Conservation (phyloP, 2,797 vertebrate species). For the Artibeus lituratus region DNA sequence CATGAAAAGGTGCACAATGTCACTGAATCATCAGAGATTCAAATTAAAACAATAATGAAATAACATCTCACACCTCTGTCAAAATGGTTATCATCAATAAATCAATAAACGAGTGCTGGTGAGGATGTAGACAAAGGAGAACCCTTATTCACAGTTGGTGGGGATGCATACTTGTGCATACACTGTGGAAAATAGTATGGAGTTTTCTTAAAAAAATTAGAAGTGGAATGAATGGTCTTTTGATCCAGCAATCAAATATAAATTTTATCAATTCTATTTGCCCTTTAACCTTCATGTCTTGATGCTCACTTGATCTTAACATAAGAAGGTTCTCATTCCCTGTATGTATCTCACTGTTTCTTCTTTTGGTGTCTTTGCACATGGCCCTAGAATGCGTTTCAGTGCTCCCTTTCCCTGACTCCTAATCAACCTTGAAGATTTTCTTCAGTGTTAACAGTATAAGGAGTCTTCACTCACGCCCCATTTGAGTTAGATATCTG, state of each 20-base stretch:
- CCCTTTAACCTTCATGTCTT: not conserved
- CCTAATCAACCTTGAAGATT: not conserved
- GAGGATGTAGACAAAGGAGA: not conserved
- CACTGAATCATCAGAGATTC: not conserved
- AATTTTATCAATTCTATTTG: not conserved
- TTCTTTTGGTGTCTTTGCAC: not conserved
- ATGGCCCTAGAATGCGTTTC: not conserved
- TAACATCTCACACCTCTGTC: not conserved
- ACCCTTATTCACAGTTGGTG: not conserved
- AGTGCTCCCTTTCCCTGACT: not conserved
- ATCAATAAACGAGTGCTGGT: not conserved
- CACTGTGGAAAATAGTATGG: not conserved
- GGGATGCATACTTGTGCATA: not conserved
- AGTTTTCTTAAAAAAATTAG: no score
- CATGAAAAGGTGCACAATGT: not conserved
- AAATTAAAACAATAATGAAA: not conserved
- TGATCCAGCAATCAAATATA: not conserved
- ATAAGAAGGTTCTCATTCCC: not conserved
- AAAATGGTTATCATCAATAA: not conserved
- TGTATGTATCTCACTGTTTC: not conserved
- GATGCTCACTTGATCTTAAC: not conserved
- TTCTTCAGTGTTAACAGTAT: not conserved
- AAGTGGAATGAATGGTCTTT: not conserved
- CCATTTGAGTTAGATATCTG: fast-evolving
- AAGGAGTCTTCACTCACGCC: not conserved